Evolutionary conservation across 2,797 vertebrate genomes (phyloP).

Genomic region (Sebastes steindachneri): DNA sequence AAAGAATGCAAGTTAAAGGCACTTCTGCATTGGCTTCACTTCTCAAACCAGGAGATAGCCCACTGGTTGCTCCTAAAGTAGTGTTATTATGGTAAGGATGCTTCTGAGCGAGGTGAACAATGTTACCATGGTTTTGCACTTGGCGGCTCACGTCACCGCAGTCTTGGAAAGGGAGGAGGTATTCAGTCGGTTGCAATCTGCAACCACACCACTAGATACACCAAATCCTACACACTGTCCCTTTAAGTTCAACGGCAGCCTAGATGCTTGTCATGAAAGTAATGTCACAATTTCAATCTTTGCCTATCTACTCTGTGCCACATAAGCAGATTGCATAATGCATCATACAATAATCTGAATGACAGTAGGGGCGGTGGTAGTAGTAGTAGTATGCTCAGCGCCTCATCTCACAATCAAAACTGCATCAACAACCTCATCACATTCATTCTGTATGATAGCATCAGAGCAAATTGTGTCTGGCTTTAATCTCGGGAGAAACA

Average conservation of each 20-base stretch:
- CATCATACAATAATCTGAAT: constrained; percentile 15
- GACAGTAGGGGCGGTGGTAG: neutral
- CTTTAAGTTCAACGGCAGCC: constrained; percentile 4
- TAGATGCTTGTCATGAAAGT: constrained; percentile 34
- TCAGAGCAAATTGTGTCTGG: constrained; percentile 62
- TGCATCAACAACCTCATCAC: constrained; percentile 45
- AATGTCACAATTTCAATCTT: constrained; percentile 14
- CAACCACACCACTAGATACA: neutral
- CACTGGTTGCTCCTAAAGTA: no score
- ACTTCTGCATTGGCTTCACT: no score
- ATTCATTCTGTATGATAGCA: constrained; percentile 53
- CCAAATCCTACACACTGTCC: neutral
- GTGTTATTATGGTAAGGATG: no score
- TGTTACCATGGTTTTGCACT: no score
- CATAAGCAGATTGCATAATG: constrained; percentile 27
- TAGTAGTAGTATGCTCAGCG: neutral
- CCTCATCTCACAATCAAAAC: constrained; percentile 36
- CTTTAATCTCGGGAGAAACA: constrained; percentile 69
- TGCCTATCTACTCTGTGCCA: constrained; percentile 4
- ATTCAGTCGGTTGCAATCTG: neutral
- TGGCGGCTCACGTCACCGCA: neutral
- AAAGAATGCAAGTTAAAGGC: no score
- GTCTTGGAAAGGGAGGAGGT: neutral
- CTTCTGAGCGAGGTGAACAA: no score
- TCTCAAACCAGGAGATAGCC: no score